Evolutionary conservation across 2,797 vertebrate genomes (phyloP).

Genomic region (Orestias chungarensis): DNA sequence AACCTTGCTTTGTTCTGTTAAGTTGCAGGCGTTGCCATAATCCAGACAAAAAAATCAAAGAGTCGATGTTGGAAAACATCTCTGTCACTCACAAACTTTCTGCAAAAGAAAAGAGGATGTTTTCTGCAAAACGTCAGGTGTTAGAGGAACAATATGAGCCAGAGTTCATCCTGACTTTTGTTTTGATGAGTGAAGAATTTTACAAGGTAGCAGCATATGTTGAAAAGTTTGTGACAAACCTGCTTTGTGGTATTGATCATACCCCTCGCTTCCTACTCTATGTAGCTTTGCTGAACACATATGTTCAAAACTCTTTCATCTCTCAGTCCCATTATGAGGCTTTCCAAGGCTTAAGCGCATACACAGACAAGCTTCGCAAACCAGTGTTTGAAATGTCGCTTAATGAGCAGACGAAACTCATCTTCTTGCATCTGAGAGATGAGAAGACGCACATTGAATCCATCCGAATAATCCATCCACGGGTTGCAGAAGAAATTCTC

Average conservation of each 20-base stretch:
- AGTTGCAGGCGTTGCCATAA: conserved; percentile 80
- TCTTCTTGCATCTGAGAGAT: conserved; percentile 85
- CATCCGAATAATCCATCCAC: conserved; percentile 84
- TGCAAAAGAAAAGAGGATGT: conserved; percentile 74
- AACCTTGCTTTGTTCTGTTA: conserved; percentile 81
- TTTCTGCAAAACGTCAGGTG: conserved; percentile 71
- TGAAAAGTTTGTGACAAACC: conserved; percentile 74
- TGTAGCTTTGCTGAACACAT: conserved; percentile 84
- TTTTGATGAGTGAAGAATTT: conserved; percentile 86
- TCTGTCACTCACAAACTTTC: conserved; percentile 85
- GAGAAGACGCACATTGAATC: conserved; percentile 78
- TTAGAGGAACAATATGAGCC: conserved; percentile 65
- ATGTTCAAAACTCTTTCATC: conserved; percentile 83
- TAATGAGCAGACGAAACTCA: conserved; percentile 79
- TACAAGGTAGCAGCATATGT: conserved; percentile 60
- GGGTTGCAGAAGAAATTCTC: conserved; percentile 86
- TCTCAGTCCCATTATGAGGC: conserved; percentile 86
- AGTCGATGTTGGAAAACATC: conserved; percentile 78
- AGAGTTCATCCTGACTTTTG: conserved; percentile 84
- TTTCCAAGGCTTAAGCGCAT: conserved; percentile 69
- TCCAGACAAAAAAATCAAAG: conserved; percentile 78
- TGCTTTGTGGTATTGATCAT: conserved; percentile 77
- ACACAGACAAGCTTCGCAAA: conserved; percentile 55
- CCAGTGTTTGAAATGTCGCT: conserved; percentile 76
- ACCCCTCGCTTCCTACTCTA: conserved; percentile 78